Conservation (phyloP, 2,113 vertebrate genomes). For the Prochilodus magdalenae region DNA sequence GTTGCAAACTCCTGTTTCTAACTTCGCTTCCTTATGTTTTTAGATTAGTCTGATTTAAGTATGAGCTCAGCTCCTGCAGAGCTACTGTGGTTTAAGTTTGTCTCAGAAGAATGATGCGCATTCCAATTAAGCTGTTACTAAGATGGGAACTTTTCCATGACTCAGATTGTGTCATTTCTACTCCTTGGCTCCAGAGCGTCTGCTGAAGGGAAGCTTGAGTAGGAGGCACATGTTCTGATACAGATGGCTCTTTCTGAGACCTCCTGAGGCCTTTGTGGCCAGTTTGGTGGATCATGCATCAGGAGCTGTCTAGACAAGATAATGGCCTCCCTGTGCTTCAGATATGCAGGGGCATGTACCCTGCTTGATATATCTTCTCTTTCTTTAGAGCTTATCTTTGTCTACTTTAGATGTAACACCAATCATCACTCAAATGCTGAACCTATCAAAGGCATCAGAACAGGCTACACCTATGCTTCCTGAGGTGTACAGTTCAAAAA, state of each 20-base stretch:
- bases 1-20: too few relatives aligned
- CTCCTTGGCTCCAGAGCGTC: constrained; percentile 62
- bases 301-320: constrained; percentile 62
- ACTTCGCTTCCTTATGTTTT: too few relatives aligned
- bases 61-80: constrained; percentile 13
- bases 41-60: not conserved
- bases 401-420: not conserved
- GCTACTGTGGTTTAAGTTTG: constrained; percentile 10
- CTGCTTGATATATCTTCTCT: constrained; percentile 24
- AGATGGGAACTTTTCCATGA: constrained; percentile 71
- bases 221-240: constrained; percentile 61
- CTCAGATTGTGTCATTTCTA: constrained; percentile 64
- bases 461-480: not conserved
- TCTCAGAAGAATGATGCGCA: constrained; percentile 45
- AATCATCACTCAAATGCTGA: constrained; percentile 4
- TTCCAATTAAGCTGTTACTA: constrained; percentile 71
- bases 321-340: constrained; percentile 32
- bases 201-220: constrained; percentile 62
- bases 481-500: not conserved
- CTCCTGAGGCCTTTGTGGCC: constrained; percentile 42
- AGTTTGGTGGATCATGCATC: constrained; percentile 50
- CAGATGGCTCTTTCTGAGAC: constrained; percentile 56
- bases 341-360: constrained; percentile 19
- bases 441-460: constrained; percentile 3
- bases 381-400: not conserved